phyloP scores from a whole-genome alignment of 2,113 vertebrate species.

The Ranitomeya imitator region DNA sequence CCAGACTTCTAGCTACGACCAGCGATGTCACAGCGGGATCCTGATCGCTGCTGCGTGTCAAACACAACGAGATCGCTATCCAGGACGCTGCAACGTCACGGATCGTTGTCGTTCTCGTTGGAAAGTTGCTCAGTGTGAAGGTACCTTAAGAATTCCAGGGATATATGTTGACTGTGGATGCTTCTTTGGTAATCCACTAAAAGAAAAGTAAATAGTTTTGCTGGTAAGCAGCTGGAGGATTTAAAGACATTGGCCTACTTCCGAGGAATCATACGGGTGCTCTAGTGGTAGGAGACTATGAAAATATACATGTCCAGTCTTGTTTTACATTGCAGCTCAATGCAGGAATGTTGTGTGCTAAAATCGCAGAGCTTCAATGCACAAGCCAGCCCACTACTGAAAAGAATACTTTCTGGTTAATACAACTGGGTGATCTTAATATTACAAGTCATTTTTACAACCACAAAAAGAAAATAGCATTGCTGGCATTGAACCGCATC shows the following conservation, averaged over 20 bases:
- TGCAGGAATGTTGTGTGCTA: neutral
- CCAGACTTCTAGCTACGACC: no score
- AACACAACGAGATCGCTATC: no score
- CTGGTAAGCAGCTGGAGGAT: constrained; percentile 1
- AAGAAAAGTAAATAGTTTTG: neutral
- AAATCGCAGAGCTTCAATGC: constrained; percentile 6
- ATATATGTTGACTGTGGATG: constrained; percentile 3
- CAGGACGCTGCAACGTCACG: no score
- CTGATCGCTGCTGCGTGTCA: no score
- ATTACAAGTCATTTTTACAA: neutral
- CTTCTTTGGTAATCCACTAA: constrained; percentile 10
- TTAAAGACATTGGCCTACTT: neutral
- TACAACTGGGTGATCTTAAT: neutral
- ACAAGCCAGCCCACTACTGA: constrained; percentile 11
- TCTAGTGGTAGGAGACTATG: neutral
- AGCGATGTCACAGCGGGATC: no score
- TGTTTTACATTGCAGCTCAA: constrained; percentile 20
- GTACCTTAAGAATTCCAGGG: neutral
- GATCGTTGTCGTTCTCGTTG: no score
- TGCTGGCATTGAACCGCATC: neutral
- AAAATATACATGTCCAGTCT: constrained; percentile 43
- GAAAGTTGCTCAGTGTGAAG: no score
- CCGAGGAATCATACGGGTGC: constrained; percentile 18
- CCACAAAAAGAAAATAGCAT: neutral
- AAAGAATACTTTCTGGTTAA: constrained; percentile 26